Base-by-base conservation (phyloP, 2,113 vertebrate genomes). In the Gobio gobio region DNA sequence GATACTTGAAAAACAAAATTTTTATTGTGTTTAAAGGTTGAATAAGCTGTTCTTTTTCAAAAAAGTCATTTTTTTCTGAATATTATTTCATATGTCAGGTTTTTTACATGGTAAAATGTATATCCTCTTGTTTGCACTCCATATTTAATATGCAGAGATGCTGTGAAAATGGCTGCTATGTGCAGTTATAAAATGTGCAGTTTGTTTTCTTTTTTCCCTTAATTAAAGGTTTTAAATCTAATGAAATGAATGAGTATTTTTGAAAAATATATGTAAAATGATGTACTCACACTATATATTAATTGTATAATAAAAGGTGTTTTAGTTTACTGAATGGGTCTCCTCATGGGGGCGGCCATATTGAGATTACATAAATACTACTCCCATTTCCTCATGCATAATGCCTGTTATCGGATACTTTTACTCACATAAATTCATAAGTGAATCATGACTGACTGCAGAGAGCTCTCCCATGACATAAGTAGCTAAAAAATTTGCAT, bases 311-410 rank as follows among this genome's bases (percentile, higher is more conserved):
- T 45, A 73, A n/a, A 73, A n/a, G 70, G 40, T 47, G 10, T 74
- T 47, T 74, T 74, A 74, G 24, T 45, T 74, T 47, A 47, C 22
- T 47, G 12, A 47, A 22, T 43, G 29, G 26, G 68, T 72, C 36
- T 43, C 4, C 68, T 72, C 18, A 40, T 72, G 70, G 70, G 70
- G 43, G 12, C 43, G 2, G 70, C 43, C 70, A 47, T 47, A 24
- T 74, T 74, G 70, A 47, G n/a, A 47, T 74, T 43, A 47, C 70
- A 74, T 47, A 12, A 45, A 24, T 73, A 73, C 40, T 47, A 24
- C 2, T 45, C 22, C 1, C 43, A 14, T 73, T 73, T 1, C 5
- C n/a, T 74, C 10, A 47, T 7, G 40, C 40, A 12, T 47, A 74
- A 47, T 74, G n/a, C 22, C 43, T 74, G 40, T 47, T 73, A 5